Conservation (phyloP, 1,140 invertebrate species). For the Cepaea nemoralis region DNA sequence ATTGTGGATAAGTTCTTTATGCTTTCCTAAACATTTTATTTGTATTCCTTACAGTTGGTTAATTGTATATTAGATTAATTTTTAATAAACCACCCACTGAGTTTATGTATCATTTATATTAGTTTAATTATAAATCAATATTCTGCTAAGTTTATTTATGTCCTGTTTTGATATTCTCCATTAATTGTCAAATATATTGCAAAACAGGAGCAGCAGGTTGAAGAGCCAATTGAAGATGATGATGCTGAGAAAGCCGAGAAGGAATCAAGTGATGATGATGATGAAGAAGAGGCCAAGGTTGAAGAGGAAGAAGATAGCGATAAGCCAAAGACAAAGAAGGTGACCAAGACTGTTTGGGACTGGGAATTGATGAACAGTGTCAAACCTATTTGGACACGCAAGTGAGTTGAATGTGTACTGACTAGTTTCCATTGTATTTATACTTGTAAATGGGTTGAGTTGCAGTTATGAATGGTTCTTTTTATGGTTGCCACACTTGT, state of each 20-base stretch:
- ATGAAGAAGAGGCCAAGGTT: slow-evolving; percentile 73
- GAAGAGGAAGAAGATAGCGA: slow-evolving; percentile 77
- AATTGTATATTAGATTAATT: too few relatives aligned
- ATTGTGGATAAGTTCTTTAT: too few relatives aligned
- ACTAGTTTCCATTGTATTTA: too few relatives aligned
- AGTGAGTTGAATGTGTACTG: slow-evolving; percentile 77
- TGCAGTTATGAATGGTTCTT: too few relatives aligned
- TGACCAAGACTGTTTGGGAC: slow-evolving; percentile 98
- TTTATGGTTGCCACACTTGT: too few relatives aligned
- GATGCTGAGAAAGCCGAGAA: slow-evolving; percentile 75
- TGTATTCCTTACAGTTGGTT: too few relatives aligned
- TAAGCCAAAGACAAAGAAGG: slow-evolving; percentile 85
- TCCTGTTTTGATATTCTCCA: background rate
- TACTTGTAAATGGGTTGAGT: too few relatives aligned
- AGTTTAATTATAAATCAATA: too few relatives aligned
- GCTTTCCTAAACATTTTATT: too few relatives aligned
- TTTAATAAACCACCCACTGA: too few relatives aligned
- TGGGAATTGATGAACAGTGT: slow-evolving; percentile 97
- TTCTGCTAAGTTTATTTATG: background rate
- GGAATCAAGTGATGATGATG: slow-evolving; percentile 71
- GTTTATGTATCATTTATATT: too few relatives aligned
- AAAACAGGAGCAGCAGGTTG: slow-evolving; percentile 77
- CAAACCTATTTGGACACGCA: slow-evolving; percentile 97
- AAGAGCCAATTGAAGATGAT: slow-evolving; percentile 70
- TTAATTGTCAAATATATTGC: background rate